Conservation (phyloP, 2,113 vertebrate genomes). For the Leptocoma aspasia region DNA sequence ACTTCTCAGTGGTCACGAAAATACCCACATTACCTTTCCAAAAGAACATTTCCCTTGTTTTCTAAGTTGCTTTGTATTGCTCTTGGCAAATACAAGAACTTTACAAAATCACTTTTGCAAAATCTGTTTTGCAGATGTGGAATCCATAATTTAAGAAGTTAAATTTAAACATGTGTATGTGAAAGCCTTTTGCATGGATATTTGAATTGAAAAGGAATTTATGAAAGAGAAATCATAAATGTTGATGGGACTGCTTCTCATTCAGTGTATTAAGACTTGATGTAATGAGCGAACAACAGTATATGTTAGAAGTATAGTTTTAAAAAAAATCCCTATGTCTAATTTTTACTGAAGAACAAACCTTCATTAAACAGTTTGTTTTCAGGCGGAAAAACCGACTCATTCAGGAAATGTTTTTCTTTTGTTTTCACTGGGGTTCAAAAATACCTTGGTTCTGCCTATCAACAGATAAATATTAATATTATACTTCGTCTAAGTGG, state of each 20-base stretch:
- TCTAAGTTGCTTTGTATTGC: conserved; percentile 67
- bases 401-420: neutral
- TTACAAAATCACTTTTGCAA: conserved; percentile 77
- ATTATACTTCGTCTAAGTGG: neutral
- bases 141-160: conserved; percentile 61
- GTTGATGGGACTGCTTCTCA: neutral
- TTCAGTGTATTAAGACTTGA: neutral
- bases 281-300: neutral
- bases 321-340: neutral
- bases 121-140: conserved; percentile 85
- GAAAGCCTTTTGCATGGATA: neutral
- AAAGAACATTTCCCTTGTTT: conserved; percentile 65
- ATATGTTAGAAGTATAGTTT: neutral
- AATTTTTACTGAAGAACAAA: neutral
- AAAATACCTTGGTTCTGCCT: neutral
- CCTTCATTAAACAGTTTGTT: neutral
- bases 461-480: neutral
- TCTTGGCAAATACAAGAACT: conserved; percentile 56
- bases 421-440: neutral
- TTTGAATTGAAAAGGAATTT: neutral
- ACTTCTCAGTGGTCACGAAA: conserved; percentile 48
- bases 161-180: conserved; percentile 8
- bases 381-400: neutral
- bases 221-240: neutral
- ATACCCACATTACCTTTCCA: conserved; percentile 49